A percentile compares a stretch with the other conserved stretches of the same genome.
These are phyloP conservation scores for Meloidogyne chitwoodi DNA, from an alignment of 1,140 invertebrate species.

Conservation along the genomic window DNA sequence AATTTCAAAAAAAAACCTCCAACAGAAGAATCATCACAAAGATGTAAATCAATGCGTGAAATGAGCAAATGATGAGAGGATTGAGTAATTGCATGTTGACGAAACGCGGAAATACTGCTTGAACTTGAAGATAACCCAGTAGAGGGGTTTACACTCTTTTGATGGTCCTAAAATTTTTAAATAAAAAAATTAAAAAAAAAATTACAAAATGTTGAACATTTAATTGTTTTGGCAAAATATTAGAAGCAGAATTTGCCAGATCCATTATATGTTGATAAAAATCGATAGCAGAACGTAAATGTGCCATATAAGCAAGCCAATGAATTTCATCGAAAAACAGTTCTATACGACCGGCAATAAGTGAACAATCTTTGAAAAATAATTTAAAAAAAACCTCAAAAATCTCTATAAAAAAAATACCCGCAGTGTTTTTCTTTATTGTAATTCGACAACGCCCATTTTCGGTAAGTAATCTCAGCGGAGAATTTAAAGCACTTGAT, in stretches of 20 bases:
- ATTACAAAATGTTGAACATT: background rate
- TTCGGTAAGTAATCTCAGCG: conserved; percentile 85
- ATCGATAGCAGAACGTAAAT: conserved; percentile 85
- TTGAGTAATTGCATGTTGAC: conserved; percentile 78
- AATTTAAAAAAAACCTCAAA: background rate
- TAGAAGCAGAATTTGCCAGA: conserved; percentile 11
- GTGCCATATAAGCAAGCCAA: conserved; percentile 89
- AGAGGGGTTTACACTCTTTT: background rate
- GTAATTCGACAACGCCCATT: conserved; percentile 89
- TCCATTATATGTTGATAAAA: conserved; percentile 84
- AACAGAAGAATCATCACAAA: conserved; percentile 77
- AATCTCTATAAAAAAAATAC: conserved; percentile 62
- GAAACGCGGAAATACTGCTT: conserved; percentile 18
- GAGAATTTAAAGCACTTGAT: conserved; percentile 65
- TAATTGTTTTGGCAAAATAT: background rate
- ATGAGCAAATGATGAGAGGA: conserved; percentile 95
- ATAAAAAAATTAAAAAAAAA: background rate
- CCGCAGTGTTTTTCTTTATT: conserved; percentile 85
- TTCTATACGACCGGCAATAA: conserved; percentile 83
- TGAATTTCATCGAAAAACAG: conserved; percentile 88
- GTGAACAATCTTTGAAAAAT: conserved; percentile 75
- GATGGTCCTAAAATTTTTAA: background rate
- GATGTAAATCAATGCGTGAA: conserved; percentile 86
- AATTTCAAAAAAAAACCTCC: background rate
- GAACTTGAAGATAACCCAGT: background rate